Percentiles rank a stretch among this genome's conserved stretches.
These are phyloP conservation scores for Chaetodon trifascialis DNA, from an alignment of 2,113 vertebrate genomes.

Conservation along the genomic window DNA sequence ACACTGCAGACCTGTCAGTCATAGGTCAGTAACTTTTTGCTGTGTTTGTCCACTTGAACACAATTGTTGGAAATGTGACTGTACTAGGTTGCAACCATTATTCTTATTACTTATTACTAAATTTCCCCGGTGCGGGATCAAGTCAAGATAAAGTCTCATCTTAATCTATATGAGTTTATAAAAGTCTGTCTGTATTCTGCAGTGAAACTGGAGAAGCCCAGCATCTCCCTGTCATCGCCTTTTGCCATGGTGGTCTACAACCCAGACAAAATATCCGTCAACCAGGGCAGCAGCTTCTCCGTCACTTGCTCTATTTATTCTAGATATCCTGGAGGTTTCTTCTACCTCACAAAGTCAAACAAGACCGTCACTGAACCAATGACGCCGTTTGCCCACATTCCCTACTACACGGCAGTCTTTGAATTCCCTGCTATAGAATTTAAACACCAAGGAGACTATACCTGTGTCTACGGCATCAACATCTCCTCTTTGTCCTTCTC, in stretches of 20 bases:
- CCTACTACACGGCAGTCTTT: constrained; percentile 70
- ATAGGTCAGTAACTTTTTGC: constrained; percentile 38
- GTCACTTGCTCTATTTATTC: constrained; percentile 70
- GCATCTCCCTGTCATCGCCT: constrained; percentile 65
- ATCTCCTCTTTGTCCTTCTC: constrained; percentile 57
- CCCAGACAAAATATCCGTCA: constrained; percentile 63
- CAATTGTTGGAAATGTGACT: not conserved
- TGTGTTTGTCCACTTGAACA: not conserved
- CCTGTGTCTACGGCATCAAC: constrained; percentile 66
- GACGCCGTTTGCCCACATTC: constrained; percentile 40
- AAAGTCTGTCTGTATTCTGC: constrained; percentile 3
- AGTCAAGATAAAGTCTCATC: too few relatives aligned
- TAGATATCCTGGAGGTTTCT: constrained; percentile 56
- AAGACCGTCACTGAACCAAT: constrained; percentile 1
- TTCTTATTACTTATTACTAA: not conserved
- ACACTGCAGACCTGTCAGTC: constrained; percentile 53
- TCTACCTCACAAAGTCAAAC: constrained; percentile 60
- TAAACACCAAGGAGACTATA: constrained; percentile 64
- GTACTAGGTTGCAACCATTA: not conserved
- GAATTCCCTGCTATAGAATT: constrained; percentile 59
- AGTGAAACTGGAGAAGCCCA: constrained; percentile 74
- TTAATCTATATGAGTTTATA: not conserved
- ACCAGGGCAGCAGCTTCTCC: constrained; percentile 62
- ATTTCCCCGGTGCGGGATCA: too few relatives aligned
- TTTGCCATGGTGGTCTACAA: constrained; percentile 69